Conservation (phyloP, 1,140 invertebrate genomes). For the Globodera ellingtonae region DNA sequence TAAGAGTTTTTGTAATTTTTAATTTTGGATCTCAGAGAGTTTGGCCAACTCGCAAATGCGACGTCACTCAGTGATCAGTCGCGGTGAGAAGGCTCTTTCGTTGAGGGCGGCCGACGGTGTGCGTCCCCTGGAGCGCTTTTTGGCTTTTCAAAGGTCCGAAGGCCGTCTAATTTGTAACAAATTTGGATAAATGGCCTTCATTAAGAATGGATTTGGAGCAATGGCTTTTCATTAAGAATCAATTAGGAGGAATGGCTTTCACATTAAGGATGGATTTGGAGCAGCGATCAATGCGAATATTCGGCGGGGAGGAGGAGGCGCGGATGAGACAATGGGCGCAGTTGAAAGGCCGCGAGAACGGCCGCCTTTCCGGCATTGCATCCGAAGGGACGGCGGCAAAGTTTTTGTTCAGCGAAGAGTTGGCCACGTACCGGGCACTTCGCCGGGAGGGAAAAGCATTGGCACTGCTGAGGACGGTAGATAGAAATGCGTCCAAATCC, state of each 20-base stretch:
- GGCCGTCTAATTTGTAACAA: neutral
- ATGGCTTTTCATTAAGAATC: too few relatives aligned
- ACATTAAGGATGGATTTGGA: slow-evolving; percentile 45
- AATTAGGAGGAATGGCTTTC: slow-evolving; percentile 5
- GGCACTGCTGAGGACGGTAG: slow-evolving; percentile 43
- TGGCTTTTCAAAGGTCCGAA: slow-evolving; percentile 41
- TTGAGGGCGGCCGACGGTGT: slow-evolving; percentile 22
- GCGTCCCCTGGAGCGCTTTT: slow-evolving; percentile 45
- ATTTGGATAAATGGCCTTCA: neutral
- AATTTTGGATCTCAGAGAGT: neutral
- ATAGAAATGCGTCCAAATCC: neutral
- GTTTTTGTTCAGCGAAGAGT: slow-evolving; percentile 50
- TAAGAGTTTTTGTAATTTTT: too few relatives aligned
- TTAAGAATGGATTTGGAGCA: neutral
- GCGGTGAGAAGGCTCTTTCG: slow-evolving; percentile 7
- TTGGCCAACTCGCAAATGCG: slow-evolving; percentile 14
- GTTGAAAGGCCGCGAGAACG: slow-evolving; percentile 29
- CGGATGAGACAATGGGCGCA: slow-evolving; percentile 42
- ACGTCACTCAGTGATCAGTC: neutral
- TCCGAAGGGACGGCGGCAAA: slow-evolving; percentile 30
- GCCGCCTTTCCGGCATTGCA: neutral
- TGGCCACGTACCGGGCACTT: slow-evolving; percentile 45
- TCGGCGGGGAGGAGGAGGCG: slow-evolving; percentile 25
- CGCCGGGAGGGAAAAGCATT: slow-evolving; percentile 42
- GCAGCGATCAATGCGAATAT: slow-evolving; percentile 44